These are phyloP conservation scores for Chrysopilus asiliformis DNA, from an alignment of 2,888 invertebrate species.

Conservation along the genomic window DNA sequence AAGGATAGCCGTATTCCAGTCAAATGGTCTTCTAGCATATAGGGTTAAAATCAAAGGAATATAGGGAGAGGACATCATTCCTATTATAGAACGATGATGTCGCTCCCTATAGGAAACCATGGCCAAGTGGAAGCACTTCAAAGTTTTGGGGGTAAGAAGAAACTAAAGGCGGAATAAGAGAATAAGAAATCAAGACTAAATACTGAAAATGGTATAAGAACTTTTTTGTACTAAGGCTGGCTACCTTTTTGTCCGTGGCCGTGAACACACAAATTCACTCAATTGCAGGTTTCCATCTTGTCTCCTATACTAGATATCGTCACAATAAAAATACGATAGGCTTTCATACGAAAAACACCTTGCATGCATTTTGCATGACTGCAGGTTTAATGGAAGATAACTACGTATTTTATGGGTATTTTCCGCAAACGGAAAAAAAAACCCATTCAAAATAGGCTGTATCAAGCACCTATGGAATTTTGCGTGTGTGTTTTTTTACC, in stretches of 20 bases:
- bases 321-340: neutral
- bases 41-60: too few relatives aligned
- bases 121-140: too few relatives aligned
- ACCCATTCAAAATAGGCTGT: too few relatives aligned
- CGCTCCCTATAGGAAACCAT: too few relatives aligned
- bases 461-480: too few relatives aligned
- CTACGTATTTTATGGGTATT: conserved; percentile 1
- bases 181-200: too few relatives aligned
- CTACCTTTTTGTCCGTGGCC: conserved; percentile 2
- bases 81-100: too few relatives aligned
- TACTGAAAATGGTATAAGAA: conserved; percentile 4
- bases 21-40: neutral
- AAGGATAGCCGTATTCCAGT: neutral
- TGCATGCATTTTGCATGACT: neutral
- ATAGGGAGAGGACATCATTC: too few relatives aligned
- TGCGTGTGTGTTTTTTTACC: too few relatives aligned
- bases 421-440: too few relatives aligned
- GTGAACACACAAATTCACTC: conserved; percentile 10
- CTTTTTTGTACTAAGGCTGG: neutral
- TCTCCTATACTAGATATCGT: conserved; percentile 5
- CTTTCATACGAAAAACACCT: conserved; percentile 6
- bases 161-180: too few relatives aligned
- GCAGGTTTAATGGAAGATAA: conserved; percentile 6
- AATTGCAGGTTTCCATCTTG: conserved; percentile 6
- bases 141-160: too few relatives aligned